phyloP scores from a whole-genome alignment of 2,797 vertebrate genomes.

The Vireo griseus region DNA sequence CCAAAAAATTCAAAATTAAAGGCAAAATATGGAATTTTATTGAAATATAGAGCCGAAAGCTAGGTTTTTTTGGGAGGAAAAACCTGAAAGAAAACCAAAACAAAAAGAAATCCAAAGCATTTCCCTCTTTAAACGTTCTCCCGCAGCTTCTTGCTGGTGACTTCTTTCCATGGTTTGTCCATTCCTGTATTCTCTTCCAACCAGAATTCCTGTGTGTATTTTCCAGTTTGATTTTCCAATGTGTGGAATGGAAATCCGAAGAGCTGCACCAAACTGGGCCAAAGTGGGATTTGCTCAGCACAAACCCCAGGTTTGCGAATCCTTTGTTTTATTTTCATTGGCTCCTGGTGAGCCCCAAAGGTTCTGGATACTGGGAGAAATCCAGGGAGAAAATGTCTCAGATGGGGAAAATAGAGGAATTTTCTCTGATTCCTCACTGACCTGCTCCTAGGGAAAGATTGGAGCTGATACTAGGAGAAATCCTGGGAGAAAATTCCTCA shows the following conservation, averaged over 20 bases:
- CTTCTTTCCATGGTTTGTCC: neutral
- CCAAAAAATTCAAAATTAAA: neutral
- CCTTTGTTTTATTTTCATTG: neutral
- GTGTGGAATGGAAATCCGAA: neutral
- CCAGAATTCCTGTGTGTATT: accelerated
- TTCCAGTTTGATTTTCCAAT: neutral
- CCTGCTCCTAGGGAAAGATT: neutral
- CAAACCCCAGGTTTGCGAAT: neutral
- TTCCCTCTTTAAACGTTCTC: neutral
- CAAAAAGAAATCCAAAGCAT: neutral
- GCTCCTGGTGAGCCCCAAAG: neutral
- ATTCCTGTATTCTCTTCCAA: neutral
- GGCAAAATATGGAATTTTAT: neutral
- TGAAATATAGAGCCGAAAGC: accelerated
- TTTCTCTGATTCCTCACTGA: neutral
- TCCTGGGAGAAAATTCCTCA: neutral
- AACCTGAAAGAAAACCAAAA: neutral
- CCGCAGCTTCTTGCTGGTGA: neutral
- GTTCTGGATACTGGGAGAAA: neutral
- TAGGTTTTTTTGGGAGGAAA: neutral
- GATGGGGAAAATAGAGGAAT: neutral
- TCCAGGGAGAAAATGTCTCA: neutral
- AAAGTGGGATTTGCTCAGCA: neutral
- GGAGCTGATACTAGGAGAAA: neutral
- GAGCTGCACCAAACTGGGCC: neutral